Evolutionary conservation across 2,797 vertebrate genomes (phyloP), one percentile per base, ranked within the genome.

Genomic region (Carapus acus): DNA sequence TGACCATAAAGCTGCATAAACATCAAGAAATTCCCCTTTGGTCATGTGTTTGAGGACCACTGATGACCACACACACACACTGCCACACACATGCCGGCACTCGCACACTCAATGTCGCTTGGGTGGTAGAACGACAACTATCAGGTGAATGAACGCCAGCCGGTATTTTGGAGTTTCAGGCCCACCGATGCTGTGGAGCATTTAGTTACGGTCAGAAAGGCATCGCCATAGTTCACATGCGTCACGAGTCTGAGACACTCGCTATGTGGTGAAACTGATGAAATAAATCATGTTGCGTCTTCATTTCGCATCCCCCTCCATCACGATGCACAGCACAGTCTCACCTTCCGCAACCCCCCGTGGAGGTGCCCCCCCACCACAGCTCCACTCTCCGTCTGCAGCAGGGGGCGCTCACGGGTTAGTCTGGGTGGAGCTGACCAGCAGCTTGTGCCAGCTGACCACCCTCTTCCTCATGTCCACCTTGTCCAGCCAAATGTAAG

Each of bases 401-500:
- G n/a, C n/a, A n/a, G n/a, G n/a, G n/a, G 47, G 20, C 12, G 42
- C 40, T 86, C 83, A 90, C 67, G 91, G 92, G 54, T 93, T 93
- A 27, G 87, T 89, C 77, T 90, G 92, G 67, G 89, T 87, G 53
- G 93, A 88, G 76, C 91, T 96, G 86, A 91, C 90, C 39, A 94
- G 88, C 63, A 98, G 85, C 85, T 98, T 98, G 90, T 98, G 94
- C 96, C 96, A 98, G 87, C 94, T 98, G 74, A 98, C 95, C 67
- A 92, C 92, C 77, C 95, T 89, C 86, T 98, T 98, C 74, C 95
- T 91, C 88, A 97, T 94, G 87, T 98, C 96, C 81, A 98, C 92
- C 86, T 97, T 98, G 87, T 98, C 96, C 73, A 98, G 87, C 93
- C 94, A 98, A 83, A 98, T 93, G 83, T 94, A 97, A 56, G 96